These are phyloP conservation scores for Trinorchestia longiramus DNA, from an alignment of 1,140 invertebrate genomes.

Conservation along the genomic window DNA sequence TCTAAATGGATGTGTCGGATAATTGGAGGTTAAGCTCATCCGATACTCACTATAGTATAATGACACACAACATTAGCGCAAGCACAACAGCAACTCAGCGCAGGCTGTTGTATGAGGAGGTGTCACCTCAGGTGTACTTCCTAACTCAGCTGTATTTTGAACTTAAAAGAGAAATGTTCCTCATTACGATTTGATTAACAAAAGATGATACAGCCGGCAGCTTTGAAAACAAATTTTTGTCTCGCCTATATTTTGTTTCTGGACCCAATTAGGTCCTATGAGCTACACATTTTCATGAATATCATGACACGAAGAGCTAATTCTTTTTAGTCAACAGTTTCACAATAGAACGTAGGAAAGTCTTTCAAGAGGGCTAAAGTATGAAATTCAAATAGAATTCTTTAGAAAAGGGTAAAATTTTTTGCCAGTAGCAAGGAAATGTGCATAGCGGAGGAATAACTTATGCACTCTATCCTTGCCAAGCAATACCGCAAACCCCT, in stretches of 20 bases:
- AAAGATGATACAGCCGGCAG: neutral
- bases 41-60: neutral
- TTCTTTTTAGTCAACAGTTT: neutral
- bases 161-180: neutral
- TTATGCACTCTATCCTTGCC: neutral
- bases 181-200: neutral
- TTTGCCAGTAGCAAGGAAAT: neutral
- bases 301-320: neutral
- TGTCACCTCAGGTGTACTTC: neutral
- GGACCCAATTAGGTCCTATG: neutral
- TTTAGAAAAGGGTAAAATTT: neutral
- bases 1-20: constrained; percentile 16
- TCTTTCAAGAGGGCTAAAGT: neutral
- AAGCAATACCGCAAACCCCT: neutral
- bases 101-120: too few species aligned
- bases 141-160: neutral
- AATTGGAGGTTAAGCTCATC: constrained; percentile 28
- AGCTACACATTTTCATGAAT: neutral
- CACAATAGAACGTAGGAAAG: neutral
- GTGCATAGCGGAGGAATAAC: neutral
- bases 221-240: neutral
- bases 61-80: constrained; percentile 47
- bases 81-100: constrained; percentile 10
- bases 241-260: neutral
- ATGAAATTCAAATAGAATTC: neutral